These are phyloP conservation scores for Megaceryle alcyon DNA, from an alignment of 2,797 vertebrate genomes.

Conservation along the genomic window DNA sequence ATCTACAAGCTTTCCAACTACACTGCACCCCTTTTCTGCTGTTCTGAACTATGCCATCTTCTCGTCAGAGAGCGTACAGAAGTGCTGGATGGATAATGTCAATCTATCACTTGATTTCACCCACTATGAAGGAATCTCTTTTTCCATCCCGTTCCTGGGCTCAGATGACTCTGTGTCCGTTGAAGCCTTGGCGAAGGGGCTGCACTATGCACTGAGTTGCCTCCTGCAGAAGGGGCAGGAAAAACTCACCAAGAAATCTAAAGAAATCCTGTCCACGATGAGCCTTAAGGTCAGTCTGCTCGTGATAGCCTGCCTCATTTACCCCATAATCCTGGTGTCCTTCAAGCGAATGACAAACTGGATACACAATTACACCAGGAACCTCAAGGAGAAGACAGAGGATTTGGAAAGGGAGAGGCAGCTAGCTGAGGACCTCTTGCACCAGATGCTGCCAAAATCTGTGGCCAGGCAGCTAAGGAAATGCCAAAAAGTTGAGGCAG, in stretches of 20 bases:
- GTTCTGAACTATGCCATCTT: conserved; percentile 75
- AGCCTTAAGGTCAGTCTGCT: conserved; percentile 85
- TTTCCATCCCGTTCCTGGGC: background rate
- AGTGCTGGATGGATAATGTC: conserved; percentile 81
- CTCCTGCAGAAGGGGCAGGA: conserved; percentile 72
- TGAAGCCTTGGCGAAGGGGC: background rate
- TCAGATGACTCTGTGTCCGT: background rate
- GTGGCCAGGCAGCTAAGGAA: conserved; percentile 89
- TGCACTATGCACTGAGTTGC: conserved; percentile 77
- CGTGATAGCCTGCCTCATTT: conserved; percentile 84
- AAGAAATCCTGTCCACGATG: conserved; percentile 75
- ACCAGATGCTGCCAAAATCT: conserved; percentile 92
- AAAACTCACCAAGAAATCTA: conserved; percentile 77
- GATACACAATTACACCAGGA: conserved; percentile 86
- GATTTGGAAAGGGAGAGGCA: conserved; percentile 83
- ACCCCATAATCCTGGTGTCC: conserved; percentile 85
- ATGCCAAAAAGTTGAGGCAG: conserved; percentile 85
- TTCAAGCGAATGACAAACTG: conserved; percentile 90
- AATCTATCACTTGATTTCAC: conserved; percentile 66
- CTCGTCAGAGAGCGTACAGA: conserved; percentile 74
- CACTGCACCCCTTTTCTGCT: conserved; percentile 53
- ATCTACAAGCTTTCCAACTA: conserved; percentile 26
- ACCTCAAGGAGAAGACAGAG: conserved; percentile 82
- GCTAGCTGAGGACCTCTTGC: conserved; percentile 88
- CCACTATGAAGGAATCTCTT: background rate